These are phyloP conservation scores for Platyura marginata DNA, from an alignment of 1,140 invertebrate genomes.

Conservation along the genomic window DNA sequence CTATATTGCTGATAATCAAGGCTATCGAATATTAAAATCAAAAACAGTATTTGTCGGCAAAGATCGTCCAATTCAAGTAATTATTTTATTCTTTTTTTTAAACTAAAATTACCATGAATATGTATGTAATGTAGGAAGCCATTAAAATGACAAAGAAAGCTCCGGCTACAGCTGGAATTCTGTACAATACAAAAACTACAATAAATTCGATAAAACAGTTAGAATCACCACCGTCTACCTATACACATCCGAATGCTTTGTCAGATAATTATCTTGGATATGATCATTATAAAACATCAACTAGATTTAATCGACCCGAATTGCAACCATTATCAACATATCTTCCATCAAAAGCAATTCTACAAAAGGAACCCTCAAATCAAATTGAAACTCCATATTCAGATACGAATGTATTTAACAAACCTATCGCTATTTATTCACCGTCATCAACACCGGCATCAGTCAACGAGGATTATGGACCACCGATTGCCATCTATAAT, in stretches of 20 bases:
- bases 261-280: not conserved
- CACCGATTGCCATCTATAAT: conserved; percentile 1
- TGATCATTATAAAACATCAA: conserved; percentile 13
- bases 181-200: not conserved
- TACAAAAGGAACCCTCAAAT: not conserved
- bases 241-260: not conserved
- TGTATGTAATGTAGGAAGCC: too few species aligned
- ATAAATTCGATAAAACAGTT: not conserved
- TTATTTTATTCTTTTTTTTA: not conserved
- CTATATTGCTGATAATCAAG: conserved; percentile 65
- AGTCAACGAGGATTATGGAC: conserved; percentile 8
- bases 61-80: conserved; percentile 37
- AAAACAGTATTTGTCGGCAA: conserved; percentile 61
- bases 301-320: conserved; percentile 8
- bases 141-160: not conserved
- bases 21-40: conserved; percentile 60
- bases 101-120: too few species aligned
- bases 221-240: not conserved
- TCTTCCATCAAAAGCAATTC: conserved; percentile 7
- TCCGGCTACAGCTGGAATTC: not conserved
- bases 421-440: conserved; percentile 6
- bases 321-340: conserved; percentile 22
- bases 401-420: not conserved
- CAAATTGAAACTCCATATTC: not conserved
- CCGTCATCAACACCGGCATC: conserved; percentile 11